These are phyloP conservation scores for Setophaga kirtlandii DNA, from an alignment of 2,113 vertebrate species.

Conservation along the genomic window DNA sequence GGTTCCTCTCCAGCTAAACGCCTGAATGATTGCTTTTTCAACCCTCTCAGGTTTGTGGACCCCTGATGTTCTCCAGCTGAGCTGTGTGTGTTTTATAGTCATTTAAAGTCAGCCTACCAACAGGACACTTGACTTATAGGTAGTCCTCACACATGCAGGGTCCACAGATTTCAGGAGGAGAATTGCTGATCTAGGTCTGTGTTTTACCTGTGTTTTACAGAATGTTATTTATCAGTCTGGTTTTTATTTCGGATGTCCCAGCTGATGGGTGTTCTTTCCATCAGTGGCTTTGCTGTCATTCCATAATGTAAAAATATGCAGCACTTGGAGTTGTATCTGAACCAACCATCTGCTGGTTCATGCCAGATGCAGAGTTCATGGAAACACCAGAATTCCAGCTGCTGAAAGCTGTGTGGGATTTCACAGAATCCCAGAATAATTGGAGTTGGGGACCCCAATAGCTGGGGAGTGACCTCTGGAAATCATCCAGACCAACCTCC, in stretches of 20 bases:
- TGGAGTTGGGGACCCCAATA: background rate
- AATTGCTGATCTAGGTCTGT: background rate
- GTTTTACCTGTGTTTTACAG: background rate
- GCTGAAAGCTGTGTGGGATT: background rate
- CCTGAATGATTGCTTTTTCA: background rate
- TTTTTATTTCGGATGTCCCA: background rate
- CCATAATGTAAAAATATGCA: background rate
- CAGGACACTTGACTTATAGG: background rate
- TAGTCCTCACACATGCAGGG: background rate
- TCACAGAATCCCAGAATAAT: background rate
- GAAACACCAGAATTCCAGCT: background rate
- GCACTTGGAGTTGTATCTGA: background rate
- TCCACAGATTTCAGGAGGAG: background rate
- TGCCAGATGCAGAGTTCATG: background rate
- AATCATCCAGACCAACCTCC: background rate
- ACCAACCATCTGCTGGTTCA: background rate
- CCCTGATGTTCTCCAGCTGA: conserved; percentile 26
- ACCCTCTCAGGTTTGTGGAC: background rate
- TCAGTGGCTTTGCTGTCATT: background rate
- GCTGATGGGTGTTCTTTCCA: background rate
- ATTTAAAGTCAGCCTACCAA: background rate
- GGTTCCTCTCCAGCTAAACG: background rate
- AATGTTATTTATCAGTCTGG: background rate
- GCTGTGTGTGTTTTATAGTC: background rate
- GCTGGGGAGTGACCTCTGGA: background rate